Conservation (phyloP, 2,113 vertebrate genomes). For the Silurus asotus region DNA sequence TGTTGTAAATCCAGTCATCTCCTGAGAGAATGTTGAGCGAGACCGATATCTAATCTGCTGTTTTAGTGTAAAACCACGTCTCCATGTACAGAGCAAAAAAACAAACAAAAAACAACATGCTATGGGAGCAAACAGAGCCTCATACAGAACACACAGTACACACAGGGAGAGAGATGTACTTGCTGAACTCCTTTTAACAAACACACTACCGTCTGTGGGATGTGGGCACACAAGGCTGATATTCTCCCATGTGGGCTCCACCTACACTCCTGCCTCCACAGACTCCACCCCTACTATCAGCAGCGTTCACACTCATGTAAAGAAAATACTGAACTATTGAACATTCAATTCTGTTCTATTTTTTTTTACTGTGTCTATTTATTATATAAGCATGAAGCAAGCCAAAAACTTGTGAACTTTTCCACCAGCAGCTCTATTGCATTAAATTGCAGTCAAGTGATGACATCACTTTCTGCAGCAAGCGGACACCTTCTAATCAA, state of each 20-base stretch:
- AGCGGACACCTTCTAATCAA: background rate
- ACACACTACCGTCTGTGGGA: background rate
- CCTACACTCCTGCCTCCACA: background rate
- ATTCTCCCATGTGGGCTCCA: background rate
- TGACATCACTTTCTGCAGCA: background rate
- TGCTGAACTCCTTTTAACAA: background rate
- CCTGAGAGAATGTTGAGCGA: background rate
- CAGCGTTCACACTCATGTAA: background rate
- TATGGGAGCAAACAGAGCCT: background rate
- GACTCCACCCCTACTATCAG: background rate
- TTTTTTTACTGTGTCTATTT: background rate
- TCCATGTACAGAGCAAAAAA: background rate
- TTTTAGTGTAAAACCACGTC: background rate
- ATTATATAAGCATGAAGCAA: background rate
- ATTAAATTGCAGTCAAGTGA: too few relatives aligned
- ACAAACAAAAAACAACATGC: too few relatives aligned
- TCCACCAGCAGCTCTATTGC: too few relatives aligned
- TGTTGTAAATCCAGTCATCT: slow-evolving; percentile 6
- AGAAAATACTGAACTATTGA: too few relatives aligned
- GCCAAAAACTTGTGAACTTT: too few relatives aligned
- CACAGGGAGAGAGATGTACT: background rate
- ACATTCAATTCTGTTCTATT: too few relatives aligned
- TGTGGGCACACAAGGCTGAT: background rate
- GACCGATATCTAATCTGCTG: background rate
- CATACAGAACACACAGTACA: background rate